phyloP scores from a whole-genome alignment of 2,888 invertebrate species.

The Carabus problematicus region DNA sequence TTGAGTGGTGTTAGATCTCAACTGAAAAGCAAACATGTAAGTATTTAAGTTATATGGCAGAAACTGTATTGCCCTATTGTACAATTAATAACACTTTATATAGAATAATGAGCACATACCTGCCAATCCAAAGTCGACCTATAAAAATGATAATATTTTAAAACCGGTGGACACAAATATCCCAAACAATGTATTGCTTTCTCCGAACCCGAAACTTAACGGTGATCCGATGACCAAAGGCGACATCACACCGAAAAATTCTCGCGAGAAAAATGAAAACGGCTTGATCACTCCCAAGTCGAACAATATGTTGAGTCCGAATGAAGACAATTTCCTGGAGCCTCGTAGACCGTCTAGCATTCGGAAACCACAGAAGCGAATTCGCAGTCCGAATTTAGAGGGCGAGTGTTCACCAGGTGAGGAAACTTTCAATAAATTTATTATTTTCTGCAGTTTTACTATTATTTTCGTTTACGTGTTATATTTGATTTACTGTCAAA shows the following conservation, averaged over 20 bases:
- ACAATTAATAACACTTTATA: constrained; percentile 9
- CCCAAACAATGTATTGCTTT: constrained; percentile 3
- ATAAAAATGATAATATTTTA: constrained; percentile 24
- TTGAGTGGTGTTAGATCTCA: constrained; percentile 47
- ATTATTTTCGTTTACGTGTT: neutral
- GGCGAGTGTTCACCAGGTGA: constrained; percentile 56
- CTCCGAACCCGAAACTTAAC: constrained; percentile 13
- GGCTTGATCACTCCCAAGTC: constrained; percentile 12
- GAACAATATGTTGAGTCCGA: constrained; percentile 18
- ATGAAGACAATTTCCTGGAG: constrained; percentile 30
- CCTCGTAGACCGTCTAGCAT: constrained; percentile 52
- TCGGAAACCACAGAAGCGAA: constrained; percentile 55
- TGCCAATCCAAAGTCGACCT: neutral
- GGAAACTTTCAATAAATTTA: constrained; percentile 34
- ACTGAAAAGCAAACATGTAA: constrained; percentile 47
- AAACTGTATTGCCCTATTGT: no score
- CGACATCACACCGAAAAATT: constrained; percentile 28
- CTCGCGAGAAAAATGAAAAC: constrained; percentile 3
- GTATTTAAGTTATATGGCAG: no score
- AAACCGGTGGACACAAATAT: constrained; percentile 34
- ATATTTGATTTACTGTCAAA: neutral
- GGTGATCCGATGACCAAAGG: neutral
- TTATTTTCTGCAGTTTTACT: neutral
- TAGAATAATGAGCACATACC: constrained; percentile 1
- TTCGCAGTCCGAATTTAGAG: constrained; percentile 56